phyloP scores from a whole-genome alignment of 2,113 vertebrate species.

The Pollimyrus isidori region DNA sequence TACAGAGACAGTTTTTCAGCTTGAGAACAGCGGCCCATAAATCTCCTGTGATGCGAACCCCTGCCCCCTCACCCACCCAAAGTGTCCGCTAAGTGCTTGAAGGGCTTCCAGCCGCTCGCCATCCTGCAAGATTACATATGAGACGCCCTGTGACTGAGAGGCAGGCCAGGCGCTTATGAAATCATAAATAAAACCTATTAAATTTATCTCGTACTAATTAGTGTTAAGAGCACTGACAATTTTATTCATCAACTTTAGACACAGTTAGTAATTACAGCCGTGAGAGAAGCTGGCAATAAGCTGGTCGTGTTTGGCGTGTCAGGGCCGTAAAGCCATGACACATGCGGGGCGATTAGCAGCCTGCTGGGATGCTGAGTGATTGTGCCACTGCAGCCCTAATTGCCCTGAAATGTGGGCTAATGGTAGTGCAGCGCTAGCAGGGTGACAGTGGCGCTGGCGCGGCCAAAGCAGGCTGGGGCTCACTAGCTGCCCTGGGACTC shows the following conservation, averaged over 20 bases:
- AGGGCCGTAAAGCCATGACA: conserved; percentile 84
- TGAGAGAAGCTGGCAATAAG: conserved; percentile 69
- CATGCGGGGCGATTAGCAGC: conserved; percentile 76
- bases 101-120: conserved; percentile 59
- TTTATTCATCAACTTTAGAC: conserved; percentile 97
- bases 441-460: conserved; percentile 44
- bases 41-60: conserved; percentile 57
- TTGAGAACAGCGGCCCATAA: conserved; percentile 58
- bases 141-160: conserved; percentile 78
- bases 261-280: conserved; percentile 95
- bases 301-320: conserved; percentile 65
- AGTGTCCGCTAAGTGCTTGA: conserved; percentile 66
- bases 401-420: conserved; percentile 85
- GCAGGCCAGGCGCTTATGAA: conserved; percentile 72
- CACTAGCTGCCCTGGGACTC: background rate
- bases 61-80: conserved; percentile 34
- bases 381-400: conserved; percentile 96
- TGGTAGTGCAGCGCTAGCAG: conserved; percentile 71
- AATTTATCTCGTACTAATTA: conserved; percentile 89
- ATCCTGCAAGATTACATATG: conserved; percentile 61
- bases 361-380: conserved; percentile 87
- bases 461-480: background rate
- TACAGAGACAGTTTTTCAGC: conserved; percentile 24
- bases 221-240: conserved; percentile 87
- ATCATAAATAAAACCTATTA: conserved; percentile 83